These are phyloP conservation scores for Virgularia gustaviana DNA, from an alignment of 92 coral and sea anemone species.

Conservation along the genomic window DNA sequence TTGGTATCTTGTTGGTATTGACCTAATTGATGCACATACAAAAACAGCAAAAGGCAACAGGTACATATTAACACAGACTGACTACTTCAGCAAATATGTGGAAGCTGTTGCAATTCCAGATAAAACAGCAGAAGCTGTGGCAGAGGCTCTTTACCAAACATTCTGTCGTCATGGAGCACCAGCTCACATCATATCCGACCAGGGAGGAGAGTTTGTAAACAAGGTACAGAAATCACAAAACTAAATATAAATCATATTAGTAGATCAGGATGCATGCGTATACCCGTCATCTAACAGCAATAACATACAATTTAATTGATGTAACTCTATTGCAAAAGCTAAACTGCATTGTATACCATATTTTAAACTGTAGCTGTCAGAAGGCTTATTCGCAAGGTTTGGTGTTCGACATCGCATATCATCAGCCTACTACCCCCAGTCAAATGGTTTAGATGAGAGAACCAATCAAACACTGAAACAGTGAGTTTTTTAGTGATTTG, in stretches of 20 bases:
- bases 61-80: conserved; percentile 57
- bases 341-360: too few species aligned
- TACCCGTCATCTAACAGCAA: too few species aligned
- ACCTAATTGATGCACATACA: conserved; percentile 30
- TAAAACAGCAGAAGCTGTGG: conserved; percentile 39
- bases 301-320: too few species aligned
- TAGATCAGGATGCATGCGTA: too few species aligned
- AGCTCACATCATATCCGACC: conserved; percentile 35
- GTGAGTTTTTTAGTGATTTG: conserved; percentile 8
- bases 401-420: conserved; percentile 55
- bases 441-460: conserved; percentile 72
- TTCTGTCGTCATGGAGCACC: conserved; percentile 39
- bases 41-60: conserved; percentile 19
- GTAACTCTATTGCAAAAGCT: too few species aligned
- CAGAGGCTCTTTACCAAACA: conserved; percentile 23
- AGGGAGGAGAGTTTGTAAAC: conserved; percentile 45
- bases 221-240: too few species aligned
- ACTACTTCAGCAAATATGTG: conserved; percentile 57
- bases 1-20: conserved; percentile 52
- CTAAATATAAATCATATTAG: too few species aligned
- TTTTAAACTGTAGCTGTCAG: conserved; percentile 32
- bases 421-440: conserved; percentile 61
- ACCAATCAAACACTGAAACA: conserved; percentile 52
- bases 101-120: conserved; percentile 34
- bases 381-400: conserved; percentile 32